Percentiles rank a stretch among this genome's conserved stretches.
Evolutionary conservation across 2,888 invertebrate species (phyloP).

Genomic region (Euclidia mi): DNA sequence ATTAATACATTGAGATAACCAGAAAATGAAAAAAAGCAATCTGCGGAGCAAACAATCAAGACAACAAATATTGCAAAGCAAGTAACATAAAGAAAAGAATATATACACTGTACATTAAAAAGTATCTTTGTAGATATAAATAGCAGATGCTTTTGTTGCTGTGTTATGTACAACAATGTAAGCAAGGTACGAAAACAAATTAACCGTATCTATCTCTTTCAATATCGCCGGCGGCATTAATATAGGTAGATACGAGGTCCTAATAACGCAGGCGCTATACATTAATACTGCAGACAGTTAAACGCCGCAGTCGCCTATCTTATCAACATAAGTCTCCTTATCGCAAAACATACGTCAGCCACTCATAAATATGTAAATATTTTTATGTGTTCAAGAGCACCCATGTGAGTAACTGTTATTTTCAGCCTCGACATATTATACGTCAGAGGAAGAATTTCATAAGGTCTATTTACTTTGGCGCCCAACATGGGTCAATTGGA

Average conservation of each 20-base stretch:
- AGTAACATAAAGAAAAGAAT: too few species aligned
- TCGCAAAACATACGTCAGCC: slow-evolving; percentile 41
- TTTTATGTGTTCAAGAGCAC: slow-evolving; percentile 39
- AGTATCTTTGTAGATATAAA: too few species aligned
- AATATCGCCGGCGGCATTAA: background rate
- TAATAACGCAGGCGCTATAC: slow-evolving; percentile 27
- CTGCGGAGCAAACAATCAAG: too few species aligned
- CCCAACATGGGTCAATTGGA: slow-evolving; percentile 44
- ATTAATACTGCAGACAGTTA: slow-evolving; percentile 17
- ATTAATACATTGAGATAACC: too few species aligned
- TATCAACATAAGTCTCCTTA: slow-evolving; percentile 43
- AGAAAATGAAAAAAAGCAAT: too few species aligned
- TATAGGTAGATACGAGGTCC: slow-evolving; percentile 3
- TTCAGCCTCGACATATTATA: slow-evolving; percentile 11
- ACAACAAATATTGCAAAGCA: too few species aligned
- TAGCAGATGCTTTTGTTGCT: too few species aligned
- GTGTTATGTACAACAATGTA: too few species aligned
- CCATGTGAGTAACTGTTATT: slow-evolving; percentile 14
- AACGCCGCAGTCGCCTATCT: slow-evolving; percentile 40
- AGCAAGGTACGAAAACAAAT: too few species aligned
- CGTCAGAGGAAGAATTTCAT: background rate
- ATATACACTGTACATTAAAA: too few species aligned
- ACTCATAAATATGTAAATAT: slow-evolving; percentile 43
- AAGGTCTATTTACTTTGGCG: slow-evolving; percentile 16
- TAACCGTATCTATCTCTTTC: background rate